A percentile compares a stretch with the other conserved stretches of the same genome.
These are phyloP conservation scores for Spatulosminthurus flaviceps DNA, from an alignment of 2,888 invertebrate genomes.

Conservation along the genomic window DNA sequence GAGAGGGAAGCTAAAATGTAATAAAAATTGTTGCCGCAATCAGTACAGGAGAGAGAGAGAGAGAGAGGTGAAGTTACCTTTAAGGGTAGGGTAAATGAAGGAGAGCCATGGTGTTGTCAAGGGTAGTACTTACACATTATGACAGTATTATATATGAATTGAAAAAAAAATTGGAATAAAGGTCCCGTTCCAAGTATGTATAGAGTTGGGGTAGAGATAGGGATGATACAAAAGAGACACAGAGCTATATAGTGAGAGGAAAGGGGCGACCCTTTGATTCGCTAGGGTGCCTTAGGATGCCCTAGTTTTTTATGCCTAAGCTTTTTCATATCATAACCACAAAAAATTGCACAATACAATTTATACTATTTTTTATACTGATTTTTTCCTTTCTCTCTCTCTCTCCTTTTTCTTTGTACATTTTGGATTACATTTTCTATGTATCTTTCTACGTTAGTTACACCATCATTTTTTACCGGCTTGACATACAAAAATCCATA, in stretches of 20 bases:
- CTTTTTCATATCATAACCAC: slow-evolving; percentile 57
- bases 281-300: slow-evolving; percentile 54
- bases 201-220: neutral
- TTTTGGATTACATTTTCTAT: neutral
- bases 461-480: neutral
- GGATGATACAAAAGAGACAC: slow-evolving; percentile 38
- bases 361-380: slow-evolving; percentile 41
- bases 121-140: no score
- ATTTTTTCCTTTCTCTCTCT: slow-evolving; percentile 5
- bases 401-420: neutral
- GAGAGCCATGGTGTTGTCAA: neutral
- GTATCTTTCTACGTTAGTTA: neutral
- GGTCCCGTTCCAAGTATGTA: neutral
- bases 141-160: neutral
- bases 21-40: slow-evolving; percentile 8
- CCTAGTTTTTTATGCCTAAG: slow-evolving; percentile 56
- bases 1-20: neutral
- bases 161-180: neutral
- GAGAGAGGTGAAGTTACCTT: neutral
- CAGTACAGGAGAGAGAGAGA: no score
- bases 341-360: slow-evolving; percentile 62
- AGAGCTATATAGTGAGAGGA: neutral
- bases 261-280: slow-evolving; percentile 52
- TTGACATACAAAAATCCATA: neutral
- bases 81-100: neutral